A percentile compares a stretch with the other conserved stretches of the same genome.
These are phyloP conservation scores for Disparrhopalites patrizii DNA, from an alignment of 2,888 invertebrate species.

Conservation along the genomic window DNA sequence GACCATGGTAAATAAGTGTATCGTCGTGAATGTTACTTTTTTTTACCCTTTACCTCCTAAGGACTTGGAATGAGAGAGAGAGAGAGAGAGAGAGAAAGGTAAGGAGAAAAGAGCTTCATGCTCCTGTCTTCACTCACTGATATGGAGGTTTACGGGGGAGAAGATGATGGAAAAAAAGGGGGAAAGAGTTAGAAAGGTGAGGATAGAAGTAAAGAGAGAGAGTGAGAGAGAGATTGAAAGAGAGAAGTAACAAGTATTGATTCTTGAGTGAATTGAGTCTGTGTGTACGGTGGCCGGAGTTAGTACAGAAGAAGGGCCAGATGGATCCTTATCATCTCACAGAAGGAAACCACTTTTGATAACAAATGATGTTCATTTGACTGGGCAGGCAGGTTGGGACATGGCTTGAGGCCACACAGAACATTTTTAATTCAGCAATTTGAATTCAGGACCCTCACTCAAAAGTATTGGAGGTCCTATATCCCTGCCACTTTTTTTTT, in stretches of 20 bases:
- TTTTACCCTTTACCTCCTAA: no score
- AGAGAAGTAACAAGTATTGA: background rate
- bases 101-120: background rate
- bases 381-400: conserved; percentile 45
- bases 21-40: background rate
- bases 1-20: background rate
- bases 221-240: no score
- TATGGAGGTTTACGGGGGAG: no score
- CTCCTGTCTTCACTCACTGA: conserved; percentile 4
- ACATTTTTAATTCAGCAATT: conserved; percentile 49
- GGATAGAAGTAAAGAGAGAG: no score
- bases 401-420: conserved; percentile 48
- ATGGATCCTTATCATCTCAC: conserved; percentile 44
- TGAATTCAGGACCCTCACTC: conserved; percentile 47
- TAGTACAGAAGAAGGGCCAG: conserved; percentile 32
- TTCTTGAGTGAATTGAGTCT: conserved; percentile 4
- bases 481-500: conserved; percentile 10
- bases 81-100: no score
- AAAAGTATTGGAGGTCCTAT: conserved; percentile 47
- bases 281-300: conserved; percentile 7
- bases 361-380: conserved; percentile 49
- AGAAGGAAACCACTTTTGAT: conserved; percentile 47
- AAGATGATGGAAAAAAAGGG: no score
- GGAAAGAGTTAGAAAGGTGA: no score
- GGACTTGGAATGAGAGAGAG: no score